These are phyloP conservation scores for Ctenicera cuprea DNA, from an alignment of 2,888 invertebrate species.

Conservation along the genomic window DNA sequence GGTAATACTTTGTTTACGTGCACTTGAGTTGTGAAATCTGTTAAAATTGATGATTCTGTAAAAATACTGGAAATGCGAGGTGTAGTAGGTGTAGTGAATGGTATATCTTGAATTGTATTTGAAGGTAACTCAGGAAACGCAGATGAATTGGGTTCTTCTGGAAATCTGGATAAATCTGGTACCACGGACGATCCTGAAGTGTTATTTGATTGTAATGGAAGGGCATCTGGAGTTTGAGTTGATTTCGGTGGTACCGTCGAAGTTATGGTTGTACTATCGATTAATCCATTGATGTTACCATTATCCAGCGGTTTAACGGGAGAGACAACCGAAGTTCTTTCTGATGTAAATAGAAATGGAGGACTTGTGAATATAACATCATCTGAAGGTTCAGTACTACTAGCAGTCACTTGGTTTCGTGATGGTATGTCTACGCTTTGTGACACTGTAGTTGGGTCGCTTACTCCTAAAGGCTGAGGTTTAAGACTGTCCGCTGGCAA, in stretches of 20 bases:
- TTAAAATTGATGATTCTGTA: neutral
- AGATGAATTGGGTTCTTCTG: neutral
- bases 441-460: too few relatives aligned
- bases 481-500: too few relatives aligned
- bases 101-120: neutral
- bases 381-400: neutral
- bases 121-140: neutral
- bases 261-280: too few relatives aligned
- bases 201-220: neutral
- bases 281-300: too few relatives aligned
- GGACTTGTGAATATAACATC: too few relatives aligned
- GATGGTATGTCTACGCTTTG: constrained; percentile 60
- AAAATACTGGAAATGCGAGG: neutral
- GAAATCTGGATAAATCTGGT: neutral
- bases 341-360: neutral
- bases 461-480: too few relatives aligned
- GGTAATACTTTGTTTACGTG: constrained; percentile 16
- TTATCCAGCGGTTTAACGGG: too few relatives aligned
- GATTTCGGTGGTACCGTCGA: too few relatives aligned
- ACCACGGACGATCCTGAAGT: neutral
- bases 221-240: neutral
- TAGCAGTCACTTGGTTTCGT: too few relatives aligned
- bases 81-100: too few relatives aligned
- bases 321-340: too few relatives aligned
- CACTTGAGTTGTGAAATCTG: neutral